Evolutionary conservation across 2,888 invertebrate genomes (phyloP).

Genomic region (Callinectes sapidus): DNA sequence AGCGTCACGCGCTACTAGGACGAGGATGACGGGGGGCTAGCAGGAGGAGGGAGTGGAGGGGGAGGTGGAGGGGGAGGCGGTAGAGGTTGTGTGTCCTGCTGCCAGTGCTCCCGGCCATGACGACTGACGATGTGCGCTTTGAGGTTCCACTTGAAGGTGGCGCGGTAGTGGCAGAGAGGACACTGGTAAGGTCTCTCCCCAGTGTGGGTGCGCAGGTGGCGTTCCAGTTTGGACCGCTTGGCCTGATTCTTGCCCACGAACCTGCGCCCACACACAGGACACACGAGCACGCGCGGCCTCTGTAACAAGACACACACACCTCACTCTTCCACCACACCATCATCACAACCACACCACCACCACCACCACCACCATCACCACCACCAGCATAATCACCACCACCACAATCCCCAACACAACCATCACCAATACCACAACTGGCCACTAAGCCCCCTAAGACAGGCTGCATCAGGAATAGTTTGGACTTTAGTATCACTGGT

Average conservation of each 20-base stretch:
- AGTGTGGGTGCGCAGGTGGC: slow-evolving; percentile 64
- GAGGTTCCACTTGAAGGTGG: slow-evolving; percentile 65
- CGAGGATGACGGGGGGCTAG: neutral
- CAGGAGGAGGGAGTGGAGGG: neutral
- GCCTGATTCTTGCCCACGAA: slow-evolving; percentile 67
- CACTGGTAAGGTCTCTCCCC: slow-evolving; percentile 65
- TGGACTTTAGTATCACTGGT: neutral
- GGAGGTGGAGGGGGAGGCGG: neutral
- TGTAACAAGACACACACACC: slow-evolving; percentile 64
- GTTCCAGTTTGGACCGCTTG: slow-evolving; percentile 65
- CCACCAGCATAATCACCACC: neutral
- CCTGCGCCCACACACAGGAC: slow-evolving; percentile 65
- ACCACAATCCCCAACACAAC: neutral
- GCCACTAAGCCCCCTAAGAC: neutral
- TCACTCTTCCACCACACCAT: slow-evolving; percentile 33
- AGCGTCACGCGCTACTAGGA: neutral
- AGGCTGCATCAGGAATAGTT: neutral
- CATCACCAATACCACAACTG: neutral
- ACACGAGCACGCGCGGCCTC: slow-evolving; percentile 63
- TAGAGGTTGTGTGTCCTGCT: neutral
- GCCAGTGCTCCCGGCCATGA: slow-evolving; percentile 40
- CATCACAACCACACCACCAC: neutral
- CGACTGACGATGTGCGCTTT: slow-evolving; percentile 57
- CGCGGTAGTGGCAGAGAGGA: slow-evolving; percentile 56
- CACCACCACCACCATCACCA: neutral